Evolutionary conservation across 1,140 invertebrate genomes (phyloP).

Genomic region (Drosophila melanica): DNA sequence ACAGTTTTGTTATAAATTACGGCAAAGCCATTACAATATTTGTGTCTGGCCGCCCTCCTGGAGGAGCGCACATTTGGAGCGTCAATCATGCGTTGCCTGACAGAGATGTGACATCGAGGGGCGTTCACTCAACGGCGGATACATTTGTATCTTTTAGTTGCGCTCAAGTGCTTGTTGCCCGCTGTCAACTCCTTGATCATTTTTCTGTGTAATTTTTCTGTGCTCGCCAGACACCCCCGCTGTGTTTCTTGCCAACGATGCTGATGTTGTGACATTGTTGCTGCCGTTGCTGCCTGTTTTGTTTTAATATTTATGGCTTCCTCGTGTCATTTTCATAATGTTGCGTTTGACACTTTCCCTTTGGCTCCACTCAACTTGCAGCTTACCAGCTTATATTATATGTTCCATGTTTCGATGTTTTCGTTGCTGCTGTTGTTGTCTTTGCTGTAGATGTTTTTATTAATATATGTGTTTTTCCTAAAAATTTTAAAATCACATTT

Average conservation of each 20-base stretch:
- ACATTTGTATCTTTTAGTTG: conserved; percentile 74
- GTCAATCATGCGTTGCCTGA: conserved; percentile 82
- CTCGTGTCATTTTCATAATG: conserved; percentile 83
- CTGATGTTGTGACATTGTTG: conserved; percentile 76
- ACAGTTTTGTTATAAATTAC: conserved; percentile 84
- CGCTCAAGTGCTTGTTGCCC: conserved; percentile 33
- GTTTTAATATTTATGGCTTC: conserved; percentile 82
- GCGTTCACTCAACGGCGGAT: conserved; percentile 46
- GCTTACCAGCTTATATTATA: conserved; percentile 70
- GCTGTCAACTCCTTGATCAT: conserved; percentile 76
- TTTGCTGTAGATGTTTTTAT: conserved; percentile 29
- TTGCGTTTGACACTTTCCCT: conserved; percentile 82
- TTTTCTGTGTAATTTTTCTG: conserved; percentile 47
- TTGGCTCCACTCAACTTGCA: conserved; percentile 44
- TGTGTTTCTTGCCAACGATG: conserved; percentile 18
- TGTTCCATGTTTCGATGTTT: conserved; percentile 29
- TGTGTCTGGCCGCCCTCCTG: conserved; percentile 25
- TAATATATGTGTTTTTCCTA: conserved; percentile 35
- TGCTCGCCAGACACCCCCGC: conserved; percentile 35
- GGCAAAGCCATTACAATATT: conserved; percentile 70
- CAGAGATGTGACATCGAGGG: conserved; percentile 71
- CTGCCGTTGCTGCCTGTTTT: conserved; percentile 60
- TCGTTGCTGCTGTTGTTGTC: neutral
- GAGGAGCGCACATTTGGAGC: conserved; percentile 22
- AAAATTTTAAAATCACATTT: conserved; percentile 60